Evolutionary conservation across 2,113 vertebrate species (phyloP).

Genomic region (Myiagra hebetior): DNA sequence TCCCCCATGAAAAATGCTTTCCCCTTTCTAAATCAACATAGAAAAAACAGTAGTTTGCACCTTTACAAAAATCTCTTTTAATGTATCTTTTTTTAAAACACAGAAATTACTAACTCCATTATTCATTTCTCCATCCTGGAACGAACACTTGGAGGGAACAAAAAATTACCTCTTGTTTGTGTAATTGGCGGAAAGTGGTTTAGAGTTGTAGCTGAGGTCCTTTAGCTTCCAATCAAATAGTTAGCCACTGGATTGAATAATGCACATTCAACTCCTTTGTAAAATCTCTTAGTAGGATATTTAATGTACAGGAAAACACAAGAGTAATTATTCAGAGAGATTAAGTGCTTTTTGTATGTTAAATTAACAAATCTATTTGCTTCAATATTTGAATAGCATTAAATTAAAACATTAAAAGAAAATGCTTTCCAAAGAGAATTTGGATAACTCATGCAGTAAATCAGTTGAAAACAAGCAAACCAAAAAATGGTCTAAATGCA

Average conservation of each 20-base stretch:
- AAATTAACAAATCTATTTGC: neutral
- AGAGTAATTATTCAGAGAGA: neutral
- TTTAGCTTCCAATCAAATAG: neutral
- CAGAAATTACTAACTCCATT: neutral
- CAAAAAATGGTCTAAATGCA: neutral
- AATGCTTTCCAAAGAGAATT: neutral
- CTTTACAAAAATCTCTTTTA: neutral
- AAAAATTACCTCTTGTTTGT: neutral
- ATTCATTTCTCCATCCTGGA: neutral
- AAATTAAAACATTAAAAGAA: neutral
- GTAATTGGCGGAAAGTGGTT: neutral
- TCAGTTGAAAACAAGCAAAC: neutral
- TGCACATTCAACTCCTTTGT: neutral
- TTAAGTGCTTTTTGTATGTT: neutral
- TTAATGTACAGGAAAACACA: neutral
- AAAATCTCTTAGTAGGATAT: neutral
- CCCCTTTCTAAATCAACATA: neutral
- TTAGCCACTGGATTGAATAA: neutral
- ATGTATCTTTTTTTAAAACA: neutral
- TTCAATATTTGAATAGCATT: neutral
- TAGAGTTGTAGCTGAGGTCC: neutral
- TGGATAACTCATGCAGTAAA: neutral
- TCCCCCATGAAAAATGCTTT: neutral
- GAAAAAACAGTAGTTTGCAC: neutral
- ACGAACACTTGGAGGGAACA: neutral